These are phyloP conservation scores for Cephus spinipes DNA, from an alignment of 2,888 invertebrate genomes.

Conservation along the genomic window DNA sequence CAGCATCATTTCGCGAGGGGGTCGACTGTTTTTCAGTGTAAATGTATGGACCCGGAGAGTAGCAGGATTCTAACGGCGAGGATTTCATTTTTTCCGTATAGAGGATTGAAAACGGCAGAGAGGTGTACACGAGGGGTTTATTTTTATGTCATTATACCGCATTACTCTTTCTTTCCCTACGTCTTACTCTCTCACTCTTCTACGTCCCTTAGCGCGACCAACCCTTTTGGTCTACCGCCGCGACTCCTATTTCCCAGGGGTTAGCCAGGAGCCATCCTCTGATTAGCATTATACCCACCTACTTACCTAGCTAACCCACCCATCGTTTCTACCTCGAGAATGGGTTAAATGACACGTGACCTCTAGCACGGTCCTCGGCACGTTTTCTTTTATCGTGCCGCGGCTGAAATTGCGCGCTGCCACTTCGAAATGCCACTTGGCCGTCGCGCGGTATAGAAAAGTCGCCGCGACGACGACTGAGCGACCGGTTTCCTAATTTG, in stretches of 20 bases:
- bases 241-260: not conserved
- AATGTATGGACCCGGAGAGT: constrained; percentile 21
- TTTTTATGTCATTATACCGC: constrained; percentile 55
- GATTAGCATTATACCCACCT: not conserved
- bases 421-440: constrained; percentile 4
- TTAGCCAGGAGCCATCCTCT: not conserved
- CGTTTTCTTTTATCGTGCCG: constrained; percentile 15
- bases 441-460: constrained; percentile 4
- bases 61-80: not conserved
- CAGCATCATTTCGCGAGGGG: constrained; percentile 40
- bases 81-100: constrained; percentile 27
- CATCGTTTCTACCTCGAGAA: not conserved
- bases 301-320: not conserved
- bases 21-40: constrained; percentile 38
- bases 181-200: not conserved
- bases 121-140: constrained; percentile 32
- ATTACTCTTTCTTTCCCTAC: constrained; percentile 33
- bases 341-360: constrained; percentile 22
- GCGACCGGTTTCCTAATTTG: constrained; percentile 52
- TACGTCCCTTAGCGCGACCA: not conserved
- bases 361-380: constrained; percentile 17
- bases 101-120: constrained; percentile 15
- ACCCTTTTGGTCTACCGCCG: not conserved
- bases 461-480: constrained; percentile 31
- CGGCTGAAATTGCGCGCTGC: constrained; percentile 12